phyloP scores from a whole-genome alignment of 2,797 vertebrate genomes.

The Megalops cyprinoides region DNA sequence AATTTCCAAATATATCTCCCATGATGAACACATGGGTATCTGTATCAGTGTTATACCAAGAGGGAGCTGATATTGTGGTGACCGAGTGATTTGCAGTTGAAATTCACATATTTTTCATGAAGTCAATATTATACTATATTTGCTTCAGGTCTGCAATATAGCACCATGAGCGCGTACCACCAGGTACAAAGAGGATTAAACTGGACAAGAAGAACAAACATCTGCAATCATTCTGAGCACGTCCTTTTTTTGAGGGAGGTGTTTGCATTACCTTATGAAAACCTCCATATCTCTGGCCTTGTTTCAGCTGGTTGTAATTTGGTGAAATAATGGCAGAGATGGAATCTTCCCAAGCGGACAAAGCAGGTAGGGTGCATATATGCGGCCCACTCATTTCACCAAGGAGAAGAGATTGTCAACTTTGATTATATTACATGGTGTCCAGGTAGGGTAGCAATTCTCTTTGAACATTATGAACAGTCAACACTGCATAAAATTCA shows the following conservation, averaged over 20 bases:
- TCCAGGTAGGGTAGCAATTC: neutral
- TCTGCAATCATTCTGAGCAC: neutral
- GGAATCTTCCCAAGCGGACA: neutral
- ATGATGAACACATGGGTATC: no score
- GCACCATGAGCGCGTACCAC: neutral
- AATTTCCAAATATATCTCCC: neutral
- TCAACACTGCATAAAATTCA: neutral
- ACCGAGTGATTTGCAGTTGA: neutral
- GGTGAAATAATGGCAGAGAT: neutral
- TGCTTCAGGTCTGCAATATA: neutral
- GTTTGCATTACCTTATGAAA: neutral
- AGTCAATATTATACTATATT: neutral
- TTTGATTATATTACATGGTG: neutral
- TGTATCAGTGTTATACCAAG: no score
- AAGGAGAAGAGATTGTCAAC: no score
- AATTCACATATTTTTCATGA: neutral
- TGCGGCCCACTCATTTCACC: neutral
- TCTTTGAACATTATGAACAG: neutral
- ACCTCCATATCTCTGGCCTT: neutral
- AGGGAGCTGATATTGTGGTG: neutral
- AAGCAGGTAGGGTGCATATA: neutral
- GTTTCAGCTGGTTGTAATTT: neutral
- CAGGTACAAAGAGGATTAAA: neutral
- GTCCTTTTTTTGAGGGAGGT: neutral
- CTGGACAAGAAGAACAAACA: neutral